phyloP scores from a whole-genome alignment of 2,113 vertebrate species.

The Lota lota region DNA sequence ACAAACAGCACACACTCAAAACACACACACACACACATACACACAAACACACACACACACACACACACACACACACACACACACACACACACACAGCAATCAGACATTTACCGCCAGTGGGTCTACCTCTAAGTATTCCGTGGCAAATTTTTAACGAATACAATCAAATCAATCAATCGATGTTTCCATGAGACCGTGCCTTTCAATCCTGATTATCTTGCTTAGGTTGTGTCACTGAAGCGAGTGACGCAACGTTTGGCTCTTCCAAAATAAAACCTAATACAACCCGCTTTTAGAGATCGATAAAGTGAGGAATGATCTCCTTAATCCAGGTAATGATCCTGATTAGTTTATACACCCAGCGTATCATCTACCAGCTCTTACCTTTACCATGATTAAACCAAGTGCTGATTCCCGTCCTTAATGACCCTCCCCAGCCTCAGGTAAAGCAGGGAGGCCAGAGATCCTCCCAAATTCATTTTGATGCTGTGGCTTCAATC shows the following conservation, averaged over 20 bases:
- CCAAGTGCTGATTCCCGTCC: conserved; percentile 48
- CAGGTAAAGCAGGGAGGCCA: conserved; percentile 47
- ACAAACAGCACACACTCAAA: not conserved
- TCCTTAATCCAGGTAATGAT: conserved; percentile 16
- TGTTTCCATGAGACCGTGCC: conserved; percentile 26
- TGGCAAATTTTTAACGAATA: conserved; percentile 30
- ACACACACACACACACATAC: not conserved
- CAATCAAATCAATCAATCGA: conserved; percentile 42
- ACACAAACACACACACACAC: not conserved
- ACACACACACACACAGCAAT: not conserved
- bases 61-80: not conserved
- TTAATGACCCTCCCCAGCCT: conserved; percentile 47
- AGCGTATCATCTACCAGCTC: no score
- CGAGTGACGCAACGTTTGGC: no score
- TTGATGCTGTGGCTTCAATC: conserved; percentile 59
- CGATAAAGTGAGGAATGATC: conserved; percentile 26
- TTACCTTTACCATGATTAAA: no score
- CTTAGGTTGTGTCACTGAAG: no score
- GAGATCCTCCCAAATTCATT: conserved; percentile 55
- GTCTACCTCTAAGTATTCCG: conserved; percentile 28
- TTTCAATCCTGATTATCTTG: conserved; percentile 30
- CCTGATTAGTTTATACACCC: conserved; percentile 22
- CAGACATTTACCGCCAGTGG: conserved; percentile 3
- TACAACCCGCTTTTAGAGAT: conserved; percentile 11
- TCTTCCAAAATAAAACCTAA: conserved; percentile 23